These are phyloP conservation scores for Chloromyia formosa DNA, from an alignment of 2,888 invertebrate species.

Conservation along the genomic window DNA sequence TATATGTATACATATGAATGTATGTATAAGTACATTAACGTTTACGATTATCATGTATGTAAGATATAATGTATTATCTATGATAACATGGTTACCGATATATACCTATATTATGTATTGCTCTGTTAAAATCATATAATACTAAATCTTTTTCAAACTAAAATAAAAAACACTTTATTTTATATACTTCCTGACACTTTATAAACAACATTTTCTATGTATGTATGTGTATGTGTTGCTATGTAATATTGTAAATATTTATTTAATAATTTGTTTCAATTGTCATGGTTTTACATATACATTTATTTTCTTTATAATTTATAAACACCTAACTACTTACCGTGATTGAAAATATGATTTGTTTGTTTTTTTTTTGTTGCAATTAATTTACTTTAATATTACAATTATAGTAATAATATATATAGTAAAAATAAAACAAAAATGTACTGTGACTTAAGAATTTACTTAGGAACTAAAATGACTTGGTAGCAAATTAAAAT, in stretches of 20 bases:
- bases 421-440: background rate
- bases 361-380: constrained; percentile 9
- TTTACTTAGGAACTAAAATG: background rate
- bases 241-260: constrained; percentile 47
- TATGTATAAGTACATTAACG: too few species aligned
- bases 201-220: constrained; percentile 41
- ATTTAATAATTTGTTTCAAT: constrained; percentile 42
- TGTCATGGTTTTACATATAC: constrained; percentile 52
- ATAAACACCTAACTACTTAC: constrained; percentile 49
- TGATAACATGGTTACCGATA: background rate
- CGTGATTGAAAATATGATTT: constrained; percentile 27
- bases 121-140: background rate
- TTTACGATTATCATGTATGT: too few species aligned
- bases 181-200: constrained; percentile 20
- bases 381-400: too few species aligned
- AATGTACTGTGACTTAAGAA: background rate
- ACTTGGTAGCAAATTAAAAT: background rate
- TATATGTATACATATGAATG: too few species aligned
- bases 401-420: background rate
- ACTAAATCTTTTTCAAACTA: constrained; percentile 11
- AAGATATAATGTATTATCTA: too few species aligned
- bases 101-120: background rate
- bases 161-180: constrained; percentile 47
- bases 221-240: constrained; percentile 49
- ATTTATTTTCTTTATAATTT: constrained; percentile 19